These are phyloP conservation scores for Xenus cinereus DNA, from an alignment of 2,113 vertebrate genomes.

Conservation along the genomic window DNA sequence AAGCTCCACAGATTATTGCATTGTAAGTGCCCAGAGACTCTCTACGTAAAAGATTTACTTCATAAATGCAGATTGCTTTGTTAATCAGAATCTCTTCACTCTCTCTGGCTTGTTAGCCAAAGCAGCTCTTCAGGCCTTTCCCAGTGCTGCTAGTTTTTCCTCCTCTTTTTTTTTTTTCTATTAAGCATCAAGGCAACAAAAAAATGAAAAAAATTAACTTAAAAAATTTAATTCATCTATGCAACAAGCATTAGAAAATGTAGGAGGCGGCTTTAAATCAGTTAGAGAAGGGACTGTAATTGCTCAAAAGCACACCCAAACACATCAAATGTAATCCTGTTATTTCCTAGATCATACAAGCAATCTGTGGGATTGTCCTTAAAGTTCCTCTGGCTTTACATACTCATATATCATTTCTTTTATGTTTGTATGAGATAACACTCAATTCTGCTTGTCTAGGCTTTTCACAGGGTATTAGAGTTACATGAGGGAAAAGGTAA, in stretches of 20 bases:
- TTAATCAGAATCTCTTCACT: not conserved
- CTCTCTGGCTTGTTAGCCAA: not conserved
- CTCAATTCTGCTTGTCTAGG: not conserved
- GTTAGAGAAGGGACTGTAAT: not conserved
- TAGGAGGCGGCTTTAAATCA: not conserved
- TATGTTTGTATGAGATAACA: not conserved
- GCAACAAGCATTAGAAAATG: not conserved
- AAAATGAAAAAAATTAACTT: not conserved
- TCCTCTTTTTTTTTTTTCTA: not conserved
- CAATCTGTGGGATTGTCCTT: not conserved
- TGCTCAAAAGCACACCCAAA: not conserved
- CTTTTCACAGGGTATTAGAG: not conserved
- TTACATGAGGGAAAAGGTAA: constrained; percentile 31
- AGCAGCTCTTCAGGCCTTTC: not conserved
- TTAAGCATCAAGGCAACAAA: not conserved
- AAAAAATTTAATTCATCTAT: not conserved
- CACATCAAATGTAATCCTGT: not conserved
- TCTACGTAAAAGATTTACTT: not conserved
- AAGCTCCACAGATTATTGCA: not conserved
- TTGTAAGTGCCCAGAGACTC: not conserved
- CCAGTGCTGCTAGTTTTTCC: not conserved
- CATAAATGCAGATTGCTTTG: not conserved
- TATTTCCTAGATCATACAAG: not conserved
- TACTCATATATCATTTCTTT: not conserved
- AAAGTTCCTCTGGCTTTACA: not conserved